Conservation (phyloP, 2,797 vertebrate species). For the Cirrhinus molitorella region DNA sequence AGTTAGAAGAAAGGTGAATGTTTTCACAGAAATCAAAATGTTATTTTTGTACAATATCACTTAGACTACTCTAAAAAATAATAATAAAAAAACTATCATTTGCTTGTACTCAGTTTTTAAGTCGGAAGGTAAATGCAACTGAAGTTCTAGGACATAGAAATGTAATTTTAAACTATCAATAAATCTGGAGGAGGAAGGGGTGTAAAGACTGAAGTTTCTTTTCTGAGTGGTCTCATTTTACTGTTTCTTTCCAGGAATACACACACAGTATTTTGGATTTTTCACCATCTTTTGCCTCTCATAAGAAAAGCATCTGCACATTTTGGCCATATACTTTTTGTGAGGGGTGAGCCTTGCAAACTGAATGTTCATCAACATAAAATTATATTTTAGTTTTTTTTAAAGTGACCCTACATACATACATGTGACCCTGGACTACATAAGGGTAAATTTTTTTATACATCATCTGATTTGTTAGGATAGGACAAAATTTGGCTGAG, state of each 20-base stretch:
- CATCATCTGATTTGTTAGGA: too few relatives aligned
- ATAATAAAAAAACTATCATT: constrained; percentile 84
- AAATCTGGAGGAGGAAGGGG: constrained; percentile 94
- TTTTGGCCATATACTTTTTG: neutral
- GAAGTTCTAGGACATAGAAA: constrained; percentile 92
- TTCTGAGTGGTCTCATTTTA: constrained; percentile 48
- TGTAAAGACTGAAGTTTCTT: constrained; percentile 82
- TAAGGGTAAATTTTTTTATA: too few relatives aligned
- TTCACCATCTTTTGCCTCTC: too few relatives aligned
- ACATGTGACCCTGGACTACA: too few relatives aligned
- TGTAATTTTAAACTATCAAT: constrained; percentile 97
- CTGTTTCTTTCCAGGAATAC: neutral
- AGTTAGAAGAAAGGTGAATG: constrained; percentile 85
- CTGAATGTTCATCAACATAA: too few relatives aligned
- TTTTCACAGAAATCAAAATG: constrained; percentile 96
- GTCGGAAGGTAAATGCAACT: constrained; percentile 89
- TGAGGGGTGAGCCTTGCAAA: too few relatives aligned
- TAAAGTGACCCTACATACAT: too few relatives aligned
- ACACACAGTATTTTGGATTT: neutral
- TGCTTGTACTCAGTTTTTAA: constrained; percentile 93
- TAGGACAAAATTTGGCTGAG: too few relatives aligned
- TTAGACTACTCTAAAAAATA: constrained; percentile 86
- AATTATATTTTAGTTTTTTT: too few relatives aligned
- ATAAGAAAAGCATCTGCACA: neutral
- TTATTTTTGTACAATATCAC: constrained; percentile 99